phyloP scores from a whole-genome alignment of 2,888 invertebrate genomes.

The Neocrepidodera transversa region DNA sequence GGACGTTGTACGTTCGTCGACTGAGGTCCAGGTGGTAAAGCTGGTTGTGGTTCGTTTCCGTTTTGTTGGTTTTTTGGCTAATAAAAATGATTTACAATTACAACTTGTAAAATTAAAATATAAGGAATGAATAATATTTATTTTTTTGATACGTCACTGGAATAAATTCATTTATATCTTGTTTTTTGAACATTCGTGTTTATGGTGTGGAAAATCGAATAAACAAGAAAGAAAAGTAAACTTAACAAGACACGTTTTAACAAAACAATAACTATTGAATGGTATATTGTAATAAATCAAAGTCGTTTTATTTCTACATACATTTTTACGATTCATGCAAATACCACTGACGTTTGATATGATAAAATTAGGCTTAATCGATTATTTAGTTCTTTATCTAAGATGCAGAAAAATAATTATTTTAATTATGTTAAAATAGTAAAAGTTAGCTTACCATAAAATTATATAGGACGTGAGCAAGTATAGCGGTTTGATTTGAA shows the following conservation, averaged over 20 bases:
- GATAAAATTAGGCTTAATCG: neutral
- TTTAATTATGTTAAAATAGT: too few species aligned
- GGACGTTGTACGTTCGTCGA: constrained; percentile 49
- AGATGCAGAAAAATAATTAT: too few species aligned
- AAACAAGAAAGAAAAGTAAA: neutral
- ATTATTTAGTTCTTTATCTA: neutral
- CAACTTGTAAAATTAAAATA: too few species aligned
- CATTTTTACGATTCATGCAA: constrained; percentile 9
- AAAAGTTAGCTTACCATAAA: too few species aligned
- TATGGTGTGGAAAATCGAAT: neutral
- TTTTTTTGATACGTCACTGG: too few species aligned
- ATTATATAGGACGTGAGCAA: too few species aligned
- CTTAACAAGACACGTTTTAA: neutral
- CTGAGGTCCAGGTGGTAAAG: constrained; percentile 14
- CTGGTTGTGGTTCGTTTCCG: constrained; percentile 28
- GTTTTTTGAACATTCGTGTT: constrained; percentile 7
- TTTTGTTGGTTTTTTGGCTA: constrained; percentile 25
- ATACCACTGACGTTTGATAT: neutral
- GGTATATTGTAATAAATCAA: constrained; percentile 13
- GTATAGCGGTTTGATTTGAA: too few species aligned
- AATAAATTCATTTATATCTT: neutral
- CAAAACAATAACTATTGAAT: constrained; percentile 4
- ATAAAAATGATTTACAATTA: neutral
- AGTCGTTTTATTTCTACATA: constrained; percentile 9
- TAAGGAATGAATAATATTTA: too few species aligned